Conservation (phyloP, 2,888 invertebrate species). For the Acanthosepion pharaonis region DNA sequence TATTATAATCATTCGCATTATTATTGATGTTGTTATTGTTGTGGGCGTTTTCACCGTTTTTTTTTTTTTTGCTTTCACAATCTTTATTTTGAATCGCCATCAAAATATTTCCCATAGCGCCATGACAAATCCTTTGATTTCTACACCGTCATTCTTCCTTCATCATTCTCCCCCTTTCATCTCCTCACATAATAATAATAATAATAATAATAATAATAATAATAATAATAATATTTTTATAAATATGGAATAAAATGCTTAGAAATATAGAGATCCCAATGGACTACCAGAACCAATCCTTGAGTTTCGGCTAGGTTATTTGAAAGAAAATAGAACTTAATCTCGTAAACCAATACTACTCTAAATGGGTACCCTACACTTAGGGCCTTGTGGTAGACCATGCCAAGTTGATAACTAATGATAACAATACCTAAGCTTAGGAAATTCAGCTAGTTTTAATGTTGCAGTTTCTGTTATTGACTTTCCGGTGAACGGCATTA, state of each 20-base stretch:
- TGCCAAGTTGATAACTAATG: no score
- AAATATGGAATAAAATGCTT: no score
- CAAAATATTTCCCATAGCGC: not conserved
- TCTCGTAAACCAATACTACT: no score
- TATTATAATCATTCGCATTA: not conserved
- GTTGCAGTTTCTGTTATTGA: not conserved
- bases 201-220: not conserved
- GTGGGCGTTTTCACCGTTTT: not conserved
- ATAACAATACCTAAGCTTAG: no score
- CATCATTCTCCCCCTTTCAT: not conserved
- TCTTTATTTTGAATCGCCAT: not conserved
- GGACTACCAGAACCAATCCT: no score
- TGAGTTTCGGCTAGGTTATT: no score
- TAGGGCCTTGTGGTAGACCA: no score
- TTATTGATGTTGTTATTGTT: not conserved
- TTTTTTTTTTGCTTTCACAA: not conserved
- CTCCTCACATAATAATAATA: not conserved
- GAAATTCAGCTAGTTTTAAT: not conserved
- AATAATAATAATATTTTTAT: not conserved
- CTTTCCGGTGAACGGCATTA: not conserved
- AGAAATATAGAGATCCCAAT: no score
- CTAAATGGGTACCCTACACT: no score
- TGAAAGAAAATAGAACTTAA: no score
- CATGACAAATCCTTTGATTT: not conserved
- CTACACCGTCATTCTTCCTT: not conserved